A percentile compares a stretch with the other conserved stretches of the same genome.
phyloP scores from a whole-genome alignment of 1,140 invertebrate genomes.

The Ptiloglossa arizonensis region DNA sequence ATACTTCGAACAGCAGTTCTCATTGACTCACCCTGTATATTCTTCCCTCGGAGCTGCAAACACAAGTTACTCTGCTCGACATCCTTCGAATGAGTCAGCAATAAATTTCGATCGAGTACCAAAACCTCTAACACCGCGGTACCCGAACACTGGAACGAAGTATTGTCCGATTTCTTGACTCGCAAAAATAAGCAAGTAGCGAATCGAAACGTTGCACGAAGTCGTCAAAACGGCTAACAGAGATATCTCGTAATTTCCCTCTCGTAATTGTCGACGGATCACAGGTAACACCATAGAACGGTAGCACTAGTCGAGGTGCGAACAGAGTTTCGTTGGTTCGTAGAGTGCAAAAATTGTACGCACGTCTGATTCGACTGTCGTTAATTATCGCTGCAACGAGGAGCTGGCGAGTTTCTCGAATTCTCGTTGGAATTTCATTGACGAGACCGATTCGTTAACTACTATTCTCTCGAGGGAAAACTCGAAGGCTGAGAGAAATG shows the following conservation, averaged over 20 bases:
- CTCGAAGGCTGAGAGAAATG: too few relatives aligned
- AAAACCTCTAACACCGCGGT: background rate
- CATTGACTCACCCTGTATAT: too few relatives aligned
- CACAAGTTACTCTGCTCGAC: background rate
- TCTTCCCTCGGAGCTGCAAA: too few relatives aligned
- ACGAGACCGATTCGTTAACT: background rate
- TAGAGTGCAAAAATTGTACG: background rate
- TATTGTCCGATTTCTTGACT: background rate
- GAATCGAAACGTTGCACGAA: too few relatives aligned
- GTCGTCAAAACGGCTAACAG: background rate
- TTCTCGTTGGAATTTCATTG: background rate
- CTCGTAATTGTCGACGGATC: background rate
- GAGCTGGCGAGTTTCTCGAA: background rate
- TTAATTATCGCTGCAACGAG: background rate
- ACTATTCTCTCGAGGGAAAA: background rate
- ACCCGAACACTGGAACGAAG: background rate
- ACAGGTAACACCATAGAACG: too few relatives aligned
- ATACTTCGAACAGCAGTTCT: too few relatives aligned
- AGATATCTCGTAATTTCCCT: background rate
- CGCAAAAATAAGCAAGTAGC: background rate
- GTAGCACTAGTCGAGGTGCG: background rate
- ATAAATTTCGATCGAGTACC: background rate
- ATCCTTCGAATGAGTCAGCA: background rate
- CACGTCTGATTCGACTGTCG: too few relatives aligned
- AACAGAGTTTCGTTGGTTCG: background rate